phyloP scores from a whole-genome alignment of 1,140 invertebrate species.

The Aphelinus atriplicis region DNA sequence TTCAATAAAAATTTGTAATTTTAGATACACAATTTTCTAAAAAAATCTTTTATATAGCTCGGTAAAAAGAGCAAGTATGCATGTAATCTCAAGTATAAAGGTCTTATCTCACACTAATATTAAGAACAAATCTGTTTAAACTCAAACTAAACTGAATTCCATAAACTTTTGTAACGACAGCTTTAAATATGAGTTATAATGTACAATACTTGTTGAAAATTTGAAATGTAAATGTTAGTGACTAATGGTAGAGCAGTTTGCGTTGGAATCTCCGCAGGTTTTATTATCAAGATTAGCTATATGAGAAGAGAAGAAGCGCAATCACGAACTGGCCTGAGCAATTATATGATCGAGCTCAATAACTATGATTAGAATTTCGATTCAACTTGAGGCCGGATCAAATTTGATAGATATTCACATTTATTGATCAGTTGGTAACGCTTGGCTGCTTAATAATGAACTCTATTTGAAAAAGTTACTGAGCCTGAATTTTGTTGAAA shows the following conservation, averaged over 20 bases:
- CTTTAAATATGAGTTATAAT: constrained; percentile 38
- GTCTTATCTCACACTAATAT: constrained; percentile 17
- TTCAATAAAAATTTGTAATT: constrained; percentile 31
- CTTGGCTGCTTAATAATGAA: constrained; percentile 6
- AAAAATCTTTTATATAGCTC: constrained; percentile 30
- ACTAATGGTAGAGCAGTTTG: constrained; percentile 27
- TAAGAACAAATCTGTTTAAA: constrained; percentile 24
- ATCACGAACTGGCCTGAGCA: not conserved
- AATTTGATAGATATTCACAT: not conserved
- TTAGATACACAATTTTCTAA: constrained; percentile 36
- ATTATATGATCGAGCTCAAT: constrained; percentile 3
- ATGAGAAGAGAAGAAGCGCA: not conserved
- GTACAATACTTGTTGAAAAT: constrained; percentile 39
- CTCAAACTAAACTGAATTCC: constrained; percentile 28
- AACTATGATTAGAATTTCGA: not conserved
- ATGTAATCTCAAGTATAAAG: constrained; percentile 31
- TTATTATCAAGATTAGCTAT: not conserved
- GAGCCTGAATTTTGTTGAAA: not conserved
- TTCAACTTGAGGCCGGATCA: constrained; percentile 17
- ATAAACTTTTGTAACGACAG: constrained; percentile 37
- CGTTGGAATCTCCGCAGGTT: constrained; percentile 14
- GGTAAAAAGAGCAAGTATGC: constrained; percentile 8
- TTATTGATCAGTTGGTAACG: constrained; percentile 6
- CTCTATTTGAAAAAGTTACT: not conserved
- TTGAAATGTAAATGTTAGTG: constrained; percentile 37